Percentiles rank a stretch among this genome's conserved stretches.
Conservation (phyloP, 2,113 vertebrate genomes). For the Bujurquina vittata region DNA sequence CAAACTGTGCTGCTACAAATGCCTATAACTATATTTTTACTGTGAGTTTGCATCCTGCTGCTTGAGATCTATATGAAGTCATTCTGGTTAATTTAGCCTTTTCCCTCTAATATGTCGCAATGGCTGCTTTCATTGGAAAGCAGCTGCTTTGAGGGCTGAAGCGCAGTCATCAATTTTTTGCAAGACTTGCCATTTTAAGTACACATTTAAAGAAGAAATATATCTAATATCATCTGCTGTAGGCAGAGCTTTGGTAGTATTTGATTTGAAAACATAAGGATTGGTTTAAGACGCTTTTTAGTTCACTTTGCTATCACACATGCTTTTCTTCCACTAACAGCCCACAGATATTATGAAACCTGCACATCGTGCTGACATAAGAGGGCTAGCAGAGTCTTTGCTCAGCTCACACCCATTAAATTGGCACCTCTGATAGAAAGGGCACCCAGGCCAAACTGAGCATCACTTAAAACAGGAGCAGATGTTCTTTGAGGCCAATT, state of each 20-base stretch:
- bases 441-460: constrained; percentile 50
- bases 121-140: constrained; percentile 29
- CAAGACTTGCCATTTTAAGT: constrained; percentile 37
- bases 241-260: neutral
- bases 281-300: neutral
- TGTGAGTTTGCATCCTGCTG: neutral
- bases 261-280: neutral
- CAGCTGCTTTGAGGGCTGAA: constrained; percentile 35
- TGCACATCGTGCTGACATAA: constrained; percentile 22
- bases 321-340: neutral
- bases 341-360: neutral
- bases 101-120: neutral
- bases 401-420: constrained; percentile 32
- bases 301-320: neutral
- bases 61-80: neutral
- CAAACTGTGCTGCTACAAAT: neutral
- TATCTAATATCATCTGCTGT: neutral
- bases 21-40: neutral
- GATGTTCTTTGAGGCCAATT: constrained; percentile 77
- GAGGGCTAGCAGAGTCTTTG: constrained; percentile 14
- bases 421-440: constrained; percentile 45
- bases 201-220: constrained; percentile 3
- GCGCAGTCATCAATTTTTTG: constrained; percentile 34
- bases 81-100: constrained; percentile 10
- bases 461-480: constrained; percentile 72